These are phyloP conservation scores for Acanthurus lineatus DNA, from an alignment of 2,797 vertebrate genomes.

Conservation along the genomic window DNA sequence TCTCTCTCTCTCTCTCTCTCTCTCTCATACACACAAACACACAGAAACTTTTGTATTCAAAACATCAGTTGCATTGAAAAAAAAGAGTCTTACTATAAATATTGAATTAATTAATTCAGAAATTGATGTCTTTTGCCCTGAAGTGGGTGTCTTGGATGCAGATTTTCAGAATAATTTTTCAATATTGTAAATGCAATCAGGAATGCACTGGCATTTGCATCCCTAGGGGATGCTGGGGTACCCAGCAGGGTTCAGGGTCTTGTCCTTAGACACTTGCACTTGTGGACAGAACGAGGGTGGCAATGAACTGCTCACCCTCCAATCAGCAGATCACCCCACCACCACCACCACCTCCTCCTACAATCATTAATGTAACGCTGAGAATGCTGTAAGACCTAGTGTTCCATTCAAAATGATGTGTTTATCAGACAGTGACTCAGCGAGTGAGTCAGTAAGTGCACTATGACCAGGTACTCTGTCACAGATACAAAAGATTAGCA, in stretches of 20 bases:
- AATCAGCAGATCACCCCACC: too few species aligned
- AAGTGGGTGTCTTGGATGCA: not conserved
- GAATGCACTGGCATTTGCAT: too few species aligned
- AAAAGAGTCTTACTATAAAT: not conserved
- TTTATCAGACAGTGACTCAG: not conserved
- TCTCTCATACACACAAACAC: conserved; percentile 11
- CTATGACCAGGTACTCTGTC: not conserved
- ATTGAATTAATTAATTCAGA: not conserved
- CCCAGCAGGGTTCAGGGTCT: too few species aligned
- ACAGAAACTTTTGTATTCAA: conserved; percentile 6
- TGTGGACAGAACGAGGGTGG: too few species aligned
- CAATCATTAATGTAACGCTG: not conserved
- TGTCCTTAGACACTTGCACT: too few species aligned
- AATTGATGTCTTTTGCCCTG: not conserved
- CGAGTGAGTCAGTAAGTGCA: not conserved
- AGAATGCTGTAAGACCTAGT: not conserved
- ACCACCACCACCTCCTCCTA: too few species aligned
- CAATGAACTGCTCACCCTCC: too few species aligned
- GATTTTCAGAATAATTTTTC: not conserved
- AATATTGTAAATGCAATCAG: too few species aligned
- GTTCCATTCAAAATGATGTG: not conserved
- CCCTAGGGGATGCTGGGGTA: too few species aligned
- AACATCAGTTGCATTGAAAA: not conserved
- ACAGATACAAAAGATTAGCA: not conserved
- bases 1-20: not conserved